Evolutionary conservation across 2,113 vertebrate species (phyloP), one percentile per base, ranked within the genome.

Genomic region (Chlorodrepanis virens): DNA sequence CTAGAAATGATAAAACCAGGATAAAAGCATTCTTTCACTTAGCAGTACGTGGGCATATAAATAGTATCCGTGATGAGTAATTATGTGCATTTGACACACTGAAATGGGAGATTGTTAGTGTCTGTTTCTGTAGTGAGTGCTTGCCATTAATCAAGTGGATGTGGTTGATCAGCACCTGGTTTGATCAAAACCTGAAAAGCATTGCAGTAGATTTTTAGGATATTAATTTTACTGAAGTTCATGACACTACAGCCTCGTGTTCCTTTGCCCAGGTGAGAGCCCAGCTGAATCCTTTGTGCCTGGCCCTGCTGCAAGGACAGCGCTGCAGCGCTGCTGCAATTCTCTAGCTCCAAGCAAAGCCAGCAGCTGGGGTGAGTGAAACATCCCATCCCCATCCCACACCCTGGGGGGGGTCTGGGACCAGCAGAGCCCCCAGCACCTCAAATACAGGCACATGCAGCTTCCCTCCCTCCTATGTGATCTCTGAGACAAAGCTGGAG

Each of bases 11-110:
- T 93, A 90, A 96, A 96, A 95, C 11, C 72, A 56, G 89, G 95
- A 92, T 89, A 91, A 95, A 94, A 94, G 83, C 93, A 71, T 97
- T 97, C 76, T 96, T 94, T 94, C 80, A 81, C 93, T 91, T 94
- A 89, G 95, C 64, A 75, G 69, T 84, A 92, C 4, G 3, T 81
- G 83, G 64, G 60, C 77, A 87, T 93, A 94, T 92, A 92, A 97
- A 95, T 94, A 94, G 93, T 71, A 89, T 44, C 83, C 0, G 0
- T 75, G 89, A 78, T 82, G 91, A 94, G 60, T 89, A 94, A 91
- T 93, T 92, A 63, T 10, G 35, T 87, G 60, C 77, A 12, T 92
- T 89, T 92, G 64, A 91, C 79, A 86, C 56, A 40, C 68, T 93
- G 52, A 89, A 93, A 90, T 63, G 86, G 83, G 59, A 92, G 52